Evolutionary conservation across 2,113 vertebrate species (phyloP), one percentile per base, ranked within the genome.

Genomic region (Peromyscus leucopus): DNA sequence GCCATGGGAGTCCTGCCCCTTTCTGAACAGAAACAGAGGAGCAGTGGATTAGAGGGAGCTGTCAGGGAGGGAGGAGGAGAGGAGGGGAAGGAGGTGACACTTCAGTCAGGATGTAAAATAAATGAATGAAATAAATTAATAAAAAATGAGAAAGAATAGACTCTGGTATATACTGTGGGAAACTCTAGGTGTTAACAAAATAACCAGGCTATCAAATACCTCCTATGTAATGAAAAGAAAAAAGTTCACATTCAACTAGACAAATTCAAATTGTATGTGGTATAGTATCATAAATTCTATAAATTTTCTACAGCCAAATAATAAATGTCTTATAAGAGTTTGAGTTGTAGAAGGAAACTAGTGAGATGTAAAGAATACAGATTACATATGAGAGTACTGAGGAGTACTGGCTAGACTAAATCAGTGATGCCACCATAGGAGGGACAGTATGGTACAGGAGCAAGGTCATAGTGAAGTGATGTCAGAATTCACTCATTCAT

Each of bases 381-480:
- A 4, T 79, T 12, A 1, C 33, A 13, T 2, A 5, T 42, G 13
- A 79, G 1, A 28, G 17, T 82, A 46, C 0, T 48, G 11, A 39
- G n/a, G 76, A 76, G 89, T 46, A 46, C 7, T 1, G 42, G 8
- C 0, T 65, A 78, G 28, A 28, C 7, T 84, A 71, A 80, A 10
- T 79, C 65, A 63, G 36, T 2, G 13, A 48, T 65, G 5, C 2
- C 69, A 57, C 31, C 75, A 84, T 93, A 88, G 33, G 91, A 79
- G 13, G 13, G 17, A 5, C 0, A 15, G 33, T 46, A 36, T 1
- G 85, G 31, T 55, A 33, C 1, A 69, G 31, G 12, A 61, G 0
- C 0, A 80, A 17, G 33, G 8, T 33, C 5, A 5, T 26, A 3
- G 6, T 61, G 7, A 39, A 13, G 6, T 51, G 57, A 93, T 72